Evolutionary conservation across 2,797 vertebrate genomes (phyloP), one percentile per base, ranked within the genome.

Genomic region (Ataeniobius toweri): DNA sequence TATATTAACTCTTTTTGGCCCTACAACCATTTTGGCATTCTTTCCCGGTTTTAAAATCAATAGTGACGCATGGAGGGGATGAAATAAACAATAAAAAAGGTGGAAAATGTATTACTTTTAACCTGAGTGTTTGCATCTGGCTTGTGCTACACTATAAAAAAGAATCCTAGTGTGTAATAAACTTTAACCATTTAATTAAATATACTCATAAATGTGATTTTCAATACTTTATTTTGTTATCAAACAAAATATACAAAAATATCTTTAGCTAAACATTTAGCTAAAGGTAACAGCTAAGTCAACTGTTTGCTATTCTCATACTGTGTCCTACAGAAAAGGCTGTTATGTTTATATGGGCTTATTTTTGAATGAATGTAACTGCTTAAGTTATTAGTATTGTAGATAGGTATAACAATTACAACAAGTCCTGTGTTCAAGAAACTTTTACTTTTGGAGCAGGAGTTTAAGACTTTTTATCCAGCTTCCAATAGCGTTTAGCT

Each of bases 81-180:
- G 70, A 18, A 3, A 28, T 44, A 65, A 76, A 44, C 36, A 50
- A 16, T 13, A 1, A 16, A 22, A 20, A 71, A 36, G 0, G 36
- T 36, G 2, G 71, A 56, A 39, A 80, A 83, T 39, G 69, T 85
- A 73, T 87, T 63, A 83, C 79, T 82, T 84, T 83, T 31, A 83
- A 73, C 53, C 73, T n/a, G 41, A 86, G 84, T 72, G 73, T 82
- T 75, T 80, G 58, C 75, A 79, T 91, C 87, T 91, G 87, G 78
- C 26, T 65, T 90, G 81, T 86, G 28, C 26, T 61, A 12, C 77
- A 55, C 5, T 13, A 5, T 24, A 39, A 10, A 28, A 13, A 67
- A 3, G 22, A 44, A 6, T 41, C 6, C 12, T 44, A 12, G 12
- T 9, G 22, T 67, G 2, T 44, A 67, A 24, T 41, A 24, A 67